Percentiles rank a stretch among this genome's conserved stretches.
phyloP scores from a whole-genome alignment of 2,797 vertebrate species.

The Halcyon smyrnensis region DNA sequence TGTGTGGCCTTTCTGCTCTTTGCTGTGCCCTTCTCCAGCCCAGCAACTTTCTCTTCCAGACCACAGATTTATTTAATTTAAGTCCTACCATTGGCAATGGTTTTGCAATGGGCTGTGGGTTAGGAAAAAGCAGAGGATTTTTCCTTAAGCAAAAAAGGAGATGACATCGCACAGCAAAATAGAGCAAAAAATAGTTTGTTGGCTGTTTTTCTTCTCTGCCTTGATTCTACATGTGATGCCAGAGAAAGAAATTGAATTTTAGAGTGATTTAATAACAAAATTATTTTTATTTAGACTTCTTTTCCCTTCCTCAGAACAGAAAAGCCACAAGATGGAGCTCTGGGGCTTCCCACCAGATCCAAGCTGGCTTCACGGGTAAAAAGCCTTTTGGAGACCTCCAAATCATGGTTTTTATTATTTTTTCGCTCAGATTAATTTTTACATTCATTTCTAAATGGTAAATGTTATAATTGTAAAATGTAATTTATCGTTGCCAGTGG shows the following conservation, averaged over 20 bases:
- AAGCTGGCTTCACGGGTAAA: not conserved
- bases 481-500: not conserved
- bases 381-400: not conserved
- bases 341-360: slow-evolving; percentile 48
- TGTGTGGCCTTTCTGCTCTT: not conserved
- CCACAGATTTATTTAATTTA: slow-evolving; percentile 23
- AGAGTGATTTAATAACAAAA: slow-evolving; percentile 6
- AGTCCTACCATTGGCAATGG: not conserved
- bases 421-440: slow-evolving; percentile 28
- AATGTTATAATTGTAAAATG: not conserved
- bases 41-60: not conserved
- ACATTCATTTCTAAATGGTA: not conserved
- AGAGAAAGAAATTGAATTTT: slow-evolving; percentile 2
- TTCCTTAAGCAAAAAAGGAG: slow-evolving; percentile 31
- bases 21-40: not conserved
- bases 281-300: not conserved
- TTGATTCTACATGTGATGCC: not conserved
- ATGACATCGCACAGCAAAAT: not conserved
- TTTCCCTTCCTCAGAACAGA: not conserved
- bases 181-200: not conserved
- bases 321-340: slow-evolving; percentile 78
- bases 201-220: not conserved
- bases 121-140: slow-evolving; percentile 50
- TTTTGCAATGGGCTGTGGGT: not conserved
- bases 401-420: slow-evolving; percentile 40